These are phyloP conservation scores for Osmoderma eremita DNA, from an alignment of 2,888 invertebrate genomes.

Conservation along the genomic window DNA sequence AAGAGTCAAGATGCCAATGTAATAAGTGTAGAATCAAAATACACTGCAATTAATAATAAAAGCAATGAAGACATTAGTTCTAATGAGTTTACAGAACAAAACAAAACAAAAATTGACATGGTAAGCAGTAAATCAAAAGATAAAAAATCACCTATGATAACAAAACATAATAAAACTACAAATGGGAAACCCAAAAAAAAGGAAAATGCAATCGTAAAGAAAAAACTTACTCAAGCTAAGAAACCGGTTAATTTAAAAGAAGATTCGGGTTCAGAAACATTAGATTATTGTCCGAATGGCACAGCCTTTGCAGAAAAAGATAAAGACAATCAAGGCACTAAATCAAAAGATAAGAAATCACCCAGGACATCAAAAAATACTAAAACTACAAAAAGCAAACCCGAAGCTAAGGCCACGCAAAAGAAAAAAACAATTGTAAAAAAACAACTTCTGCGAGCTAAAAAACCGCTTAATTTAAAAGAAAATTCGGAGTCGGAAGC, in stretches of 20 bases:
- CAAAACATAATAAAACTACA: conserved; percentile 3
- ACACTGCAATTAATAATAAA: conserved; percentile 19
- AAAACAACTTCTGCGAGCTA: background rate
- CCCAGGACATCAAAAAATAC: background rate
- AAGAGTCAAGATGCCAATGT: too few species aligned
- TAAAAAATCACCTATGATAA: too few species aligned
- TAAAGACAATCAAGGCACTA: conserved; percentile 50
- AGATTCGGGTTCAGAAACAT: conserved; percentile 51
- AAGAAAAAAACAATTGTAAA: background rate
- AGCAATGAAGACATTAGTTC: conserved; percentile 39
- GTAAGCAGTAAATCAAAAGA: background rate
- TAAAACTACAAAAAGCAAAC: background rate
- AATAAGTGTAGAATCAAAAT: background rate
- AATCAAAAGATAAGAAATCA: background rate
- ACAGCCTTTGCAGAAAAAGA: too few species aligned
- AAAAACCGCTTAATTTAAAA: background rate
- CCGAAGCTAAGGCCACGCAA: background rate
- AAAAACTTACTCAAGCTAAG: conserved; percentile 44
- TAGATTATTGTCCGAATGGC: too few species aligned
- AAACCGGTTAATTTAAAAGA: conserved; percentile 51
- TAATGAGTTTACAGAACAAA: too few species aligned
- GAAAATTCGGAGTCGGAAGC: conserved; percentile 44
- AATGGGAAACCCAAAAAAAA: conserved; percentile 32
- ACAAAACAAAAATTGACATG: conserved; percentile 1
- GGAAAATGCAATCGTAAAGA: background rate